Conservation (phyloP, 2,888 invertebrate genomes). For the Apantesis nais region DNA sequence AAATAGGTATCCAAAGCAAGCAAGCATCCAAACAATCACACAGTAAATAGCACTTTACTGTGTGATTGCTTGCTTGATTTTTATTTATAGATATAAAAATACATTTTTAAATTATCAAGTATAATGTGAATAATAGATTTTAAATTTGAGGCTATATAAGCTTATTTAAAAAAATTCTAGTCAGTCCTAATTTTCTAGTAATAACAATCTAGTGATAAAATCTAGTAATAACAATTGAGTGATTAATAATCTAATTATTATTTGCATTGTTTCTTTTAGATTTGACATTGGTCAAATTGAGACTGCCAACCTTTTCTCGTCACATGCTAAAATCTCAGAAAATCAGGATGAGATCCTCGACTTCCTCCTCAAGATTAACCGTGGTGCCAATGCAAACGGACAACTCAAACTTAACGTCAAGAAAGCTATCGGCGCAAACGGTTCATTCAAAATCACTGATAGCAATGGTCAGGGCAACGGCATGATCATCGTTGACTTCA, state of each 20-base stretch:
- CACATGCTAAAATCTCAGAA: slow-evolving; percentile 80
- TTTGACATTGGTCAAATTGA: slow-evolving; percentile 78
- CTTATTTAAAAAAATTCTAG: no score
- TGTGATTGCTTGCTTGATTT: no score
- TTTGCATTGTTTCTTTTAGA: slow-evolving; percentile 49
- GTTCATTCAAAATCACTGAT: slow-evolving; percentile 86
- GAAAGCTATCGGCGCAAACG: slow-evolving; percentile 86
- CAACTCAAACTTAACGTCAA: slow-evolving; percentile 86
- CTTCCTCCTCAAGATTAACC: slow-evolving; percentile 78
- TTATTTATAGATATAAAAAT: no score
- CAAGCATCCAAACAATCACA: no score
- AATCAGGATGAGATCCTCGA: slow-evolving; percentile 83
- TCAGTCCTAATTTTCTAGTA: background rate
- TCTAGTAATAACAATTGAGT: background rate
- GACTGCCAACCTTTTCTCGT: slow-evolving; percentile 76
- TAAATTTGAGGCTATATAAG: background rate
- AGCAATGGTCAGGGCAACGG: slow-evolving; percentile 88
- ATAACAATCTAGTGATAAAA: background rate
- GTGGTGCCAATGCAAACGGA: slow-evolving; percentile 73
- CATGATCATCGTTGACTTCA: slow-evolving; percentile 85
- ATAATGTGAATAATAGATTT: background rate
- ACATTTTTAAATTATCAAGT: no score
- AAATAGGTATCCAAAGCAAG: no score
- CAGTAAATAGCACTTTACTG: no score
- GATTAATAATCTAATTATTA: background rate